Conservation (phyloP, 2,113 vertebrate genomes). For the Periophthalmodon schlosseri region DNA sequence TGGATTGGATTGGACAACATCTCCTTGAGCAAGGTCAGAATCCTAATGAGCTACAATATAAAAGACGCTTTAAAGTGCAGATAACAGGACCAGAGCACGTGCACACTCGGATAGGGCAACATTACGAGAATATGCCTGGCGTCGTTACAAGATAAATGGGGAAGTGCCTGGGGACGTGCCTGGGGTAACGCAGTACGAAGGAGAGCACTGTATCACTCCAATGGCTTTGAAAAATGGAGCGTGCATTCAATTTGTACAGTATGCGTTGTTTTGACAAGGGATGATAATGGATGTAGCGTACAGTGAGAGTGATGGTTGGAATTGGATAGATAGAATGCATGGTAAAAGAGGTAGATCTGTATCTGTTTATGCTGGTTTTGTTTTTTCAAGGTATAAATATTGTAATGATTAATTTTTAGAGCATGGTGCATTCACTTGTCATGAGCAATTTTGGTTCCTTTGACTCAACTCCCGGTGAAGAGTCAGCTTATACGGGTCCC, state of each 20-base stretch:
- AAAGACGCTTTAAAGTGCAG: conserved; percentile 32
- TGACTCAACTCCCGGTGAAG: too few relatives aligned
- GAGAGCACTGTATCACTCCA: neutral
- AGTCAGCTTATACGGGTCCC: too few relatives aligned
- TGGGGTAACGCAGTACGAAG: neutral
- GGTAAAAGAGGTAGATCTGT: neutral
- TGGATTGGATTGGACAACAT: conserved; percentile 34
- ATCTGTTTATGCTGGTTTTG: neutral
- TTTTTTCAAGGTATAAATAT: too few relatives aligned
- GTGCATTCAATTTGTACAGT: neutral
- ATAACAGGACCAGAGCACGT: conserved; percentile 8
- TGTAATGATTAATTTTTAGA: too few relatives aligned
- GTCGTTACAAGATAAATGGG: conserved; percentile 11
- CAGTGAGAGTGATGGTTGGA: neutral
- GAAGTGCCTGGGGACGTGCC: neutral
- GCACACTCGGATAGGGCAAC: neutral
- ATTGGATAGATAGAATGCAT: neutral
- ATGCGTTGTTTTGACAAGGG: neutral
- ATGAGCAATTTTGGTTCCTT: too few relatives aligned
- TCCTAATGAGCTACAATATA: conserved; percentile 18
- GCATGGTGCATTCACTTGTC: too few relatives aligned
- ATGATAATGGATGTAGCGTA: neutral
- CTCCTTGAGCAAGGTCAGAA: conserved; percentile 63
- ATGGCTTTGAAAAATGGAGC: neutral
- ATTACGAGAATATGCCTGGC: neutral